Conservation (phyloP, 2,797 vertebrate genomes). For the Falco berigora region DNA sequence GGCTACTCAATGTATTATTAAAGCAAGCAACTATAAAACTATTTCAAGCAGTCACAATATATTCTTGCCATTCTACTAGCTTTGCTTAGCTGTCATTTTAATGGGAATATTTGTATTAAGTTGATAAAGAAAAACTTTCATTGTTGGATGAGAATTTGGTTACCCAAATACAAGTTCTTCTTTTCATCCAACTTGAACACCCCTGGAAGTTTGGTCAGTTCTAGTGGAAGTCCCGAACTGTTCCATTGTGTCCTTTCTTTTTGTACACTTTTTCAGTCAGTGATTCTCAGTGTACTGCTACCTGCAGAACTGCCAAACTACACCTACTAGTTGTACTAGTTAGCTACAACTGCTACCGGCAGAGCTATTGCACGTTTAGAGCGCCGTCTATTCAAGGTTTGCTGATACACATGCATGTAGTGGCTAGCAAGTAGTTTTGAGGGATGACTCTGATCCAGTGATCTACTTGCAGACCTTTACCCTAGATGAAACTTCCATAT, state of each 20-base stretch:
- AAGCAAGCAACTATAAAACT: background rate
- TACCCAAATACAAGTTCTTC: background rate
- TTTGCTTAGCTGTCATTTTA: background rate
- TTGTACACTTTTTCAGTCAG: background rate
- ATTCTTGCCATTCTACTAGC: background rate
- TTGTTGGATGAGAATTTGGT: background rate
- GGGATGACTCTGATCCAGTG: background rate
- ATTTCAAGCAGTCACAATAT: background rate
- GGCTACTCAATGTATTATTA: background rate
- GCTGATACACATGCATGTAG: background rate
- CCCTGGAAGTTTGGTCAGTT: background rate
- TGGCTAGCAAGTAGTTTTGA: background rate
- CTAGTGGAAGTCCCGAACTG: background rate
- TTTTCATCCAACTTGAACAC: background rate
- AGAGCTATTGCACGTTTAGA: background rate
- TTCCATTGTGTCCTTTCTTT: background rate
- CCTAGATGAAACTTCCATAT: background rate
- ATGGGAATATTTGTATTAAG: background rate
- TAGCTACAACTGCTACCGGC: background rate
- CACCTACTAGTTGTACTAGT: background rate
- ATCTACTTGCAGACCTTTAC: background rate
- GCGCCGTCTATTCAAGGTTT: background rate
- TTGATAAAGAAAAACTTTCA: background rate
- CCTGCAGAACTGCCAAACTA: background rate
- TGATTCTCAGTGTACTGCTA: background rate